Base-by-base conservation (phyloP, 2,888 invertebrate genomes). In the Chrysodeixis includens region DNA sequence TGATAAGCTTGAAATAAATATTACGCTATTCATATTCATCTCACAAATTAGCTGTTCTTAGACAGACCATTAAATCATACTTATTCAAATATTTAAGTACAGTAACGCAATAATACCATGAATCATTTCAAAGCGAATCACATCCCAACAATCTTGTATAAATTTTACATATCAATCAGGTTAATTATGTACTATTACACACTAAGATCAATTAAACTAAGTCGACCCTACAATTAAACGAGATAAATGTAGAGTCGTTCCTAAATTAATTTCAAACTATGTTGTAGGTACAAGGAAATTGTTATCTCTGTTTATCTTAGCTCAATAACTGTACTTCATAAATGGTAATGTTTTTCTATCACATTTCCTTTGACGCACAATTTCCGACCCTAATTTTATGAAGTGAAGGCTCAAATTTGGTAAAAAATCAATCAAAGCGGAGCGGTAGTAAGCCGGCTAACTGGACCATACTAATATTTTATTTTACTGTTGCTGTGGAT, bases 401-500 rank as follows among this genome's bases (percentile, higher is more conserved):
- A 1, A 0, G 2, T 1, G 56, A 76, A 74, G 56, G 69, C 53
- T 74, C 64, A 76, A 40, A 30, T 74, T 74, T 56, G 66, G 49
- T 35, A 16, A 56, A 26, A 8, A 44, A 49, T 56, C 30, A 44
- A 61, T 52, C 32, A 44, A 56, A 66, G 62, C 59, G 52, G 53
- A 60, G 53, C 66, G 62, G 71, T 57, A 59, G 73, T 52, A 66
- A 57, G 62, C 62, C 66, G 66, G 70, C 30, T 80, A 69, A 79
- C 67, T 80, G 46, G 78, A 79, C 69, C 74, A 77, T 72, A 77
- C 55, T 58, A 72, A 77, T 78, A 52, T 78, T 71, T 77, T 62
- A 62, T 63, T 73, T 71, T 78, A 79, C 76, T 66, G 78, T 78
- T 79, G 76, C 30, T 56, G 55, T 32, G 32, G 57, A 46, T 69